Base-by-base conservation (phyloP, 1,140 invertebrate genomes). In the Drosophila lini region DNA sequence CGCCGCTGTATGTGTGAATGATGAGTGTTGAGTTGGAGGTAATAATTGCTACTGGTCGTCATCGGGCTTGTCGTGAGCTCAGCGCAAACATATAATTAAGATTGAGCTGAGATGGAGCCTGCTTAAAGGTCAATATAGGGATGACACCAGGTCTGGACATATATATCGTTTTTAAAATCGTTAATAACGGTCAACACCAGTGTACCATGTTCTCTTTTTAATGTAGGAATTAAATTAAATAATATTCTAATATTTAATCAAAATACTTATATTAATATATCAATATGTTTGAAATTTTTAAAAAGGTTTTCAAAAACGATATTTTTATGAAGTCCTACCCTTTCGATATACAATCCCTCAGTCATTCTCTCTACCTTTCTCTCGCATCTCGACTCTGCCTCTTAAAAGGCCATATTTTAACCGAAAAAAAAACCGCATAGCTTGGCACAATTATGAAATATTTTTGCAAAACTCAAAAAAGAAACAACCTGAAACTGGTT, bases 401-500 rank as follows among this genome's bases (percentile, higher is more conserved):
- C 70, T 53, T 84, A 84, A 83, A 83, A 82, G 45, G 80, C 80
- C 71, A 81, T 86, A 85, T 81, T 74, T 85, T 85, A 83, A 48
- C 61, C 61, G 73, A 83, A 67, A 90, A 81, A 50, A 78, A 83
- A 45, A 28, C 25, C 50, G 76, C 78, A 91, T 78, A 77, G 68
- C 83, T 91, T 82, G 83, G 89, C 84, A 91, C 89, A 91, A 91
- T 91, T 91, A 91, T 89, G 75, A 89, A 85, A 91, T 89, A 78
- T 78, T 89, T 91, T 79, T 58, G 74, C 67, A 82, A 77, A 71
- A 68, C 59, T 59, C 42, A 61, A 69, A 76, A 47, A 58, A 47
- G 48, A 62, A 60, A 42, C 62, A 52, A 71, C 42, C 42, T 32
- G 36, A 53, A 88, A 84, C 84, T 78, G 74, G 85, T 88, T 83